Percentiles rank a stretch among this genome's conserved stretches.
These are phyloP conservation scores for Diarsia mendica DNA, from an alignment of 2,888 invertebrate genomes.

Conservation along the genomic window DNA sequence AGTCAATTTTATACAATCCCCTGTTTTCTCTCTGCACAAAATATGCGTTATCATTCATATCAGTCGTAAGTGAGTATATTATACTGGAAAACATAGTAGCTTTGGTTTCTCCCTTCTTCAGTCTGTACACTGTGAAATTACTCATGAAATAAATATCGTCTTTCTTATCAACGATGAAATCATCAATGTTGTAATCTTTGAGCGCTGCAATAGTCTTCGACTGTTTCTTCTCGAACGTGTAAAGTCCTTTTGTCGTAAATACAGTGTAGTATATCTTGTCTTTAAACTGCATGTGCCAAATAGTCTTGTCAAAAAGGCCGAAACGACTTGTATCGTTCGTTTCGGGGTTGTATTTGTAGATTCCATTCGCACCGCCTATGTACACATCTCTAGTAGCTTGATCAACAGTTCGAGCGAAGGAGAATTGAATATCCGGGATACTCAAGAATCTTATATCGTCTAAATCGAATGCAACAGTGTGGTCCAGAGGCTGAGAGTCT, in stretches of 20 bases:
- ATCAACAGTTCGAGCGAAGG: conserved; percentile 80
- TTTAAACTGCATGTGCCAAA: conserved; percentile 81
- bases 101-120: conserved; percentile 74
- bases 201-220: conserved; percentile 69
- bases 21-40: conserved; percentile 77
- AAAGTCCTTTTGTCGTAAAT: conserved; percentile 75
- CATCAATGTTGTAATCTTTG: conserved; percentile 77
- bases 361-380: conserved; percentile 77
- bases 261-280: conserved; percentile 77
- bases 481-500: conserved; percentile 69
- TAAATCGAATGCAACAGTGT: conserved; percentile 78
- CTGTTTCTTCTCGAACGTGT: conserved; percentile 71
- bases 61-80: conserved; percentile 76
- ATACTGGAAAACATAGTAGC: conserved; percentile 74
- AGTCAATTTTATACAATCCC: conserved; percentile 78
- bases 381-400: conserved; percentile 76
- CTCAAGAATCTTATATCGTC: conserved; percentile 72
- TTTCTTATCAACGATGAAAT: conserved; percentile 79
- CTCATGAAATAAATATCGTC: conserved; percentile 80
- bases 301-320: conserved; percentile 76
- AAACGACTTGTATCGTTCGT: conserved; percentile 69
- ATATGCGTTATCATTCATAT: conserved; percentile 75
- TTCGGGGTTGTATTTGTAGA: conserved; percentile 75
- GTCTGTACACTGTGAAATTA: conserved; percentile 73
- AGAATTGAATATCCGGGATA: conserved; percentile 75